Base-by-base conservation (phyloP, 2,113 vertebrate genomes). In the Cynocephalus volans region DNA sequence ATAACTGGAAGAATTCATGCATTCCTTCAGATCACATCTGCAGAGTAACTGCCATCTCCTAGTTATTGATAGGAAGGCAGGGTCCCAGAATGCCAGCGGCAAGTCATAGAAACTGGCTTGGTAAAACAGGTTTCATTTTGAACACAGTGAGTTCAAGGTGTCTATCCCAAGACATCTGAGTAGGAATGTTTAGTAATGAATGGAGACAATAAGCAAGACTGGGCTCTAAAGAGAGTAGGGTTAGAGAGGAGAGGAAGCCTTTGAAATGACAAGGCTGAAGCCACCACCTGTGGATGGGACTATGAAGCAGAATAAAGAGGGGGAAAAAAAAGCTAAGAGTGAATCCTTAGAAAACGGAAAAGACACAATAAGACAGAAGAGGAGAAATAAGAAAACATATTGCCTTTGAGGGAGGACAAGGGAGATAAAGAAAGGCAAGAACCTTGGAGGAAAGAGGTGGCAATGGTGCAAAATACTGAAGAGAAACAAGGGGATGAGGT, bases 261-360 rank as follows among this genome's bases (percentile, higher is more conserved):
- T 56, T 24, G 28, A 90, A 93, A 65, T 15, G 62, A 88, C 31
- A 85, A 70, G 58, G 73, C 31, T 67, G 23, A 82, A 77, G 48
- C 77, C 50, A 81, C 93, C 56, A 93, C 31, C 19, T 73, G 33
- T 19, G 3, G 45, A 24, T 10, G 11, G 36, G 64, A 45, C 52
- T n/a, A 50, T 6, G 62, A 36, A 23, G 33, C 9, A 41, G 58
- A 52, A 26, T 60, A 36, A 88, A 56, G 28, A 31, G 3, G 17
- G 33, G 18, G 45, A 12, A 5, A 28, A 80, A 73, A 69, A 67
- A 70, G 45, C 60, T 33, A 84, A 94, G 28, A 83, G 88, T 48
- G 14, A 94, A 93, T 50, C 31, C 69, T 69, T 85, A 26, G 76
- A 67, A 93, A 86, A 95, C 26, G 48, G 31, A 86, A 97, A 48